Conservation (phyloP, 2,113 vertebrate species). For the Urocitellus parryii region DNA sequence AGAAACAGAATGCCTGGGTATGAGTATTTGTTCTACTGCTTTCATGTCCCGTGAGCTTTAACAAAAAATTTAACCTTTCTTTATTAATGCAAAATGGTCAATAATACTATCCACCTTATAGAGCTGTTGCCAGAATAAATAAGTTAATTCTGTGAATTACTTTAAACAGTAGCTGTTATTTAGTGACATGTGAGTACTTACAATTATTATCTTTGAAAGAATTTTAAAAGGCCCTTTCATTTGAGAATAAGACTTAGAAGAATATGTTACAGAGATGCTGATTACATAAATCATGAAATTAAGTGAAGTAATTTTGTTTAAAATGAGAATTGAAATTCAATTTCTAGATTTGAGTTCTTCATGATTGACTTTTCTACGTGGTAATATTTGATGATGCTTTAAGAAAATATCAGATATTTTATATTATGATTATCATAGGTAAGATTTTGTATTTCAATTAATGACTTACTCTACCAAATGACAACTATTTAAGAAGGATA, state of each 20-base stretch:
- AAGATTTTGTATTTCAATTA: constrained; percentile 49
- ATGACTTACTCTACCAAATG: background rate
- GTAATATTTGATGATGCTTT: background rate
- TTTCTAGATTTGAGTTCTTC: background rate
- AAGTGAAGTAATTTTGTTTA: constrained; percentile 23
- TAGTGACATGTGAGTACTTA: background rate
- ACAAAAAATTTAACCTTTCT: background rate
- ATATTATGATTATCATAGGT: background rate
- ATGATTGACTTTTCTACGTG: background rate
- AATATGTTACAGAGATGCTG: background rate
- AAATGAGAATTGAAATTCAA: constrained; percentile 22
- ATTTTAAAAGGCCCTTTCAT: background rate
- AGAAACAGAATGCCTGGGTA: background rate
- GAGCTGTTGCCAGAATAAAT: background rate
- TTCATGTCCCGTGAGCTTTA: background rate
- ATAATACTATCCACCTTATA: background rate
- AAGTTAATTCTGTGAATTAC: background rate
- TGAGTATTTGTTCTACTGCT: background rate
- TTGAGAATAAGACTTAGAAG: constrained; percentile 19
- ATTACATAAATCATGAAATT: constrained; percentile 14
- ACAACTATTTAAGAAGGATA: background rate
- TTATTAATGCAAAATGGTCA: background rate
- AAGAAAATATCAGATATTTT: background rate
- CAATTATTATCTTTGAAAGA: background rate
- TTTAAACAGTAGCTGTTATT: background rate